These are phyloP conservation scores for Xenopus tropicalis DNA, from an alignment of 2,113 vertebrate genomes.

Conservation along the genomic window DNA sequence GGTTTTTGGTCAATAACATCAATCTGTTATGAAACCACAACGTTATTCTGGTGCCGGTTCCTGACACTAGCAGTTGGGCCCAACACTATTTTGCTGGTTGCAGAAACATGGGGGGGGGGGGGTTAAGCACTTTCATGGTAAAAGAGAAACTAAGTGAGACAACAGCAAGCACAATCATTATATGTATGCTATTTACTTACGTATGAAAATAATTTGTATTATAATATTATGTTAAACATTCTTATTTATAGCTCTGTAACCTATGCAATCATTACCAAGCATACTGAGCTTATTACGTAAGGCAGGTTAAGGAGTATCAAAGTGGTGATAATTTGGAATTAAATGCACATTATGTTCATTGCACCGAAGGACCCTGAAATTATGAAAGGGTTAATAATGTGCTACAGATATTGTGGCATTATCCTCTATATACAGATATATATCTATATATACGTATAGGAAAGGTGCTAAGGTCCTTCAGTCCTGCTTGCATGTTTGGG, in stretches of 20 bases:
- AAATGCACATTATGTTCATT: constrained; percentile 24
- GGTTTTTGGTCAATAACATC: constrained; percentile 65
- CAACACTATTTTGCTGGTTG: constrained; percentile 49
- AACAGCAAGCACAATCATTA: constrained; percentile 73
- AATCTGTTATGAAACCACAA: constrained; percentile 53
- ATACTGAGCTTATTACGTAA: constrained; percentile 66
- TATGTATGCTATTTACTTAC: constrained; percentile 81
- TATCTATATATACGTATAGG: not conserved
- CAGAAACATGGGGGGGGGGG: constrained; percentile 42
- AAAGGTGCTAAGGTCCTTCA: constrained; percentile 10
- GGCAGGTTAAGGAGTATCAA: constrained; percentile 71
- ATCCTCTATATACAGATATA: constrained; percentile 47
- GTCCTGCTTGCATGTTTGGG: not conserved
- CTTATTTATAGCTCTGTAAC: constrained; percentile 75
- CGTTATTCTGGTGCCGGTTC: constrained; percentile 15
- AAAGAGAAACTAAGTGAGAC: constrained; percentile 67
- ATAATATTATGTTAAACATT: constrained; percentile 78
- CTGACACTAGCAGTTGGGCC: constrained; percentile 57
- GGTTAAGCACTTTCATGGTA: constrained; percentile 52
- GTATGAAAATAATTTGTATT: constrained; percentile 82
- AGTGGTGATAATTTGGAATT: constrained; percentile 51
- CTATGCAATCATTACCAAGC: constrained; percentile 70
- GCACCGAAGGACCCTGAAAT: not conserved
- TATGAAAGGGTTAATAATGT: constrained; percentile 53
- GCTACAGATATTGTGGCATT: constrained; percentile 57